phyloP scores from a whole-genome alignment of 1,140 invertebrate species.

The Neodiprion pinetum region DNA sequence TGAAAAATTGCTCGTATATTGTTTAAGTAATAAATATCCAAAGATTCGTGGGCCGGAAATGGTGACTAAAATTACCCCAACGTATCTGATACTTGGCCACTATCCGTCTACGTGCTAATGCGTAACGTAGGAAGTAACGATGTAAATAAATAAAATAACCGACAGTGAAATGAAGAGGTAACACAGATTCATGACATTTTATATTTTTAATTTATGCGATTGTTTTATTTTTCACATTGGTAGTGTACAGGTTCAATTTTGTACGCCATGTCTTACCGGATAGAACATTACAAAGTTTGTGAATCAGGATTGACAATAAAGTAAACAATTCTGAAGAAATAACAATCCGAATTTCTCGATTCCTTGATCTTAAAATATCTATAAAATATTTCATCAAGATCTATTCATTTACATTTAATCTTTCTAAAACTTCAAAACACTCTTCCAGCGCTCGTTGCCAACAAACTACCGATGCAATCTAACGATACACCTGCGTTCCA shows the following conservation, averaged over 20 bases:
- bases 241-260: conserved; percentile 1
- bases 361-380: not conserved
- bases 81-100: not conserved
- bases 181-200: not conserved
- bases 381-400: not conserved
- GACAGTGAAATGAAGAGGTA: not conserved
- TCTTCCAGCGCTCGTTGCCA: not conserved
- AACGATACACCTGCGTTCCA: too few relatives aligned
- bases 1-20: too few relatives aligned
- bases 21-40: too few relatives aligned
- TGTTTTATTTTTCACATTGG: not conserved
- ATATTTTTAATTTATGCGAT: not conserved
- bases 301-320: too few relatives aligned
- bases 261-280: not conserved
- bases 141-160: not conserved
- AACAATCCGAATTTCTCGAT: too few relatives aligned
- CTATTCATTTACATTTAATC: not conserved
- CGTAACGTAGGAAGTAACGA: not conserved
- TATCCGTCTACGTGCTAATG: not conserved
- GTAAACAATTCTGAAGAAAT: too few relatives aligned
- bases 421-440: not conserved
- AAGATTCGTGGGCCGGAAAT: too few relatives aligned
- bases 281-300: too few relatives aligned
- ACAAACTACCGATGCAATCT: too few relatives aligned
- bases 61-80: too few relatives aligned